Conservation (phyloP, 2,113 vertebrate genomes). For the Cyphotilapia sp. region DNA sequence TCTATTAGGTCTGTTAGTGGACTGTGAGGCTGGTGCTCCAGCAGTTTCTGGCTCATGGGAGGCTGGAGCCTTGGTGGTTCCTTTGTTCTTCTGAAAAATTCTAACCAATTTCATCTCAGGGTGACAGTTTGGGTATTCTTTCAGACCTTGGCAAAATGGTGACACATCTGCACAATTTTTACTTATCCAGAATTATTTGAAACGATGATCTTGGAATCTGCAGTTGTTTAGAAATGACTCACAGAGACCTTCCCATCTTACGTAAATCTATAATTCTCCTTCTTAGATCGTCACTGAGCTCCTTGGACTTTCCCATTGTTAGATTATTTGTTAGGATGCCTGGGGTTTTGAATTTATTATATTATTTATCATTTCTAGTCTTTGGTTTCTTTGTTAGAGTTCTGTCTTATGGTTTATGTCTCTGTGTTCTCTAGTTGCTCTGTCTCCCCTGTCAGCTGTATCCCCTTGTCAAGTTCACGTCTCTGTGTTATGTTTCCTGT, state of each 20-base stretch:
- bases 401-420: neutral
- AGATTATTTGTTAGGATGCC: neutral
- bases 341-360: neutral
- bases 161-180: neutral
- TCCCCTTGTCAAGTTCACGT: neutral
- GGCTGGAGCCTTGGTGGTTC: accelerated
- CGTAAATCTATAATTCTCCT: neutral
- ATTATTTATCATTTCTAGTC: neutral
- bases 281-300: neutral
- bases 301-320: neutral
- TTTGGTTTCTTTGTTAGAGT: neutral
- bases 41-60: neutral
- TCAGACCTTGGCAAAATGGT: neutral
- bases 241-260: neutral
- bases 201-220: neutral
- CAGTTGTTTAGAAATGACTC: neutral
- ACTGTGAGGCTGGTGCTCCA: neutral
- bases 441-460: neutral
- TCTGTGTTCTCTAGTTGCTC: neutral
- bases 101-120: neutral
- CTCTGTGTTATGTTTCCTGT: neutral
- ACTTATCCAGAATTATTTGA: neutral
- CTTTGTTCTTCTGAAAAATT: neutral
- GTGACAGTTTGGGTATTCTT: neutral
- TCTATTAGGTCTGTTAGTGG: neutral